Conservation (phyloP, 2,113 vertebrate species). For the Oreochromis spilurus region DNA sequence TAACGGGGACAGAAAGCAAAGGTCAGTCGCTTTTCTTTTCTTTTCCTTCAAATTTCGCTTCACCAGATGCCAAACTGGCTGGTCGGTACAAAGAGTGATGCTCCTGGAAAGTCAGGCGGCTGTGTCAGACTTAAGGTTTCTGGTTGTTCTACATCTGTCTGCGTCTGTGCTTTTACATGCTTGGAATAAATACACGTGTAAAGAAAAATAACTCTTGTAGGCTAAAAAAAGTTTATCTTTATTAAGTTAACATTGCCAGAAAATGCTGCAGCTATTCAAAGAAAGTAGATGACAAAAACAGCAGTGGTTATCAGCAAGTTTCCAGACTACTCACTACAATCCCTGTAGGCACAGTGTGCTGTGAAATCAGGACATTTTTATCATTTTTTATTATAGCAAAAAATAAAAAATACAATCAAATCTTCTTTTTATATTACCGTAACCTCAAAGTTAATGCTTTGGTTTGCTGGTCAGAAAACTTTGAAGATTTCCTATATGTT, state of each 20-base stretch:
- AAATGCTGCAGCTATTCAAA: background rate
- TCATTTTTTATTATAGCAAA: accelerated
- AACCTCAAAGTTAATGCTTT: background rate
- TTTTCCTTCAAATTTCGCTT: background rate
- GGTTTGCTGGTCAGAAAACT: background rate
- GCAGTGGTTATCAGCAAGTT: background rate
- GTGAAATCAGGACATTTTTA: background rate
- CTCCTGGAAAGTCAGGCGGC: background rate
- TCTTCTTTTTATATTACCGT: background rate
- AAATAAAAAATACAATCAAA: background rate
- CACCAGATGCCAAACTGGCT: background rate
- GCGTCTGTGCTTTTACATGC: background rate
- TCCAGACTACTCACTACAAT: background rate
- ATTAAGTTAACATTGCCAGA: background rate
- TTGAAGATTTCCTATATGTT: background rate
- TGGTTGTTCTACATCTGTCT: background rate
- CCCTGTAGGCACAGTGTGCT: background rate
- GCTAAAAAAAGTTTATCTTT: background rate
- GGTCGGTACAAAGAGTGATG: background rate
- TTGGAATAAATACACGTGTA: background rate
- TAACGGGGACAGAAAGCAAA: slow-evolving; percentile 34
- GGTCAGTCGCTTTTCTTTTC: slow-evolving; percentile 36
- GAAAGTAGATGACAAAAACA: background rate
- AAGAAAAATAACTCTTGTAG: background rate
- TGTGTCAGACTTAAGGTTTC: background rate